Conservation (phyloP, 1,140 invertebrate genomes). For the Papilio machaon region DNA sequence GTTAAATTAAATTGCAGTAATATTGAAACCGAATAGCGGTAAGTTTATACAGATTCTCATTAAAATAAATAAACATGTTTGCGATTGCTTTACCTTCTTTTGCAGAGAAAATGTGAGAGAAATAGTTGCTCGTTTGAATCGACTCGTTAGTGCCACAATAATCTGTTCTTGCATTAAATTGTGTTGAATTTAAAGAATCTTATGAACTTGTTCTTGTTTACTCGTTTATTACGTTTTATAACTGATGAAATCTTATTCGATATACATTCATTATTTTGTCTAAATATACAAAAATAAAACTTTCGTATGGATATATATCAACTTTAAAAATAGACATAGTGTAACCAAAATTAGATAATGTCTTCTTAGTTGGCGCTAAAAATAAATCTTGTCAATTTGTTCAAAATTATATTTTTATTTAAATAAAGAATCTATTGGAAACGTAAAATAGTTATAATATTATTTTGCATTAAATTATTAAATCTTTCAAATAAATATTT, state of each 20-base stretch:
- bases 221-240: no score
- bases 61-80: background rate
- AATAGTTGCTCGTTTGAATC: constrained; percentile 6
- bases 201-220: background rate
- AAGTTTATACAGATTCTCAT: background rate
- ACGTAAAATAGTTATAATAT: no score
- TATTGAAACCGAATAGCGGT: background rate
- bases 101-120: background rate
- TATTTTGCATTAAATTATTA: background rate
- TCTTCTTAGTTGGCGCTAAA: no score
- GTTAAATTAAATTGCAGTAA: background rate
- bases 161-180: background rate
- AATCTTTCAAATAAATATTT: background rate
- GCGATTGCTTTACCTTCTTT: background rate
- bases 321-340: no score
- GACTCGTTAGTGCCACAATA: background rate
- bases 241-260: no score
- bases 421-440: no score
- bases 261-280: no score
- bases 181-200: background rate
- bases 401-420: no score
- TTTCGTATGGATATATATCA: no score
- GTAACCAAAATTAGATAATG: no score
- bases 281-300: no score
- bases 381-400: no score